A percentile compares a stretch with the other conserved stretches of the same genome.
Evolutionary conservation across 1,140 invertebrate genomes (phyloP).

Genomic region (Nomia melanderi): DNA sequence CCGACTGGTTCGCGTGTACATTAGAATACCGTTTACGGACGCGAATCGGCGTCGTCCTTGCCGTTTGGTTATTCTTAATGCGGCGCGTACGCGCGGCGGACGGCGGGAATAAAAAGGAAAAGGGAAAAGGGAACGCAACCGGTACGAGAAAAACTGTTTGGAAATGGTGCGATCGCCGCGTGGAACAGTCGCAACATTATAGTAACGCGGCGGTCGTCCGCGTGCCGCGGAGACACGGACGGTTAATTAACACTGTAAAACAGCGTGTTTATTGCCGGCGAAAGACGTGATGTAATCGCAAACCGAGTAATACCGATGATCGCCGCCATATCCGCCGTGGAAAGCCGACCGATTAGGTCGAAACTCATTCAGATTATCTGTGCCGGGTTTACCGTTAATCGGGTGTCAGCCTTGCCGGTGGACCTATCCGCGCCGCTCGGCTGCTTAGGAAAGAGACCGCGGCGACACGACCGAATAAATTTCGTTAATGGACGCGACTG

Average conservation of each 20-base stretch:
- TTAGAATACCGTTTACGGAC: constrained; percentile 15
- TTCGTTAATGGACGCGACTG: no score
- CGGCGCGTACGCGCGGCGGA: not conserved
- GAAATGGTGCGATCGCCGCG: constrained; percentile 5
- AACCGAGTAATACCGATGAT: not conserved
- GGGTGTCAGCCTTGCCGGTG: no score
- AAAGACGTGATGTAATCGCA: constrained; percentile 22
- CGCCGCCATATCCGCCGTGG: not conserved
- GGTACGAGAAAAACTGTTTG: not conserved
- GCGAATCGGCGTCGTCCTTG: not conserved
- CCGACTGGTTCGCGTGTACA: constrained; percentile 17
- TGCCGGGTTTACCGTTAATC: constrained; percentile 36
- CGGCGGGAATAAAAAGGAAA: not conserved
- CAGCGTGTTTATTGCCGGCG: constrained; percentile 5
- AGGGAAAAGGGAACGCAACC: not conserved
- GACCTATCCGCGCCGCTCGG: no score
- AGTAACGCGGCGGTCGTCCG: not conserved
- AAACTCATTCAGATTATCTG: constrained; percentile 20
- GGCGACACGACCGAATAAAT: no score
- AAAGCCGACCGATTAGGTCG: constrained; percentile 30
- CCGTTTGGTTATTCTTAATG: not conserved
- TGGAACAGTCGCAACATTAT: constrained; percentile 4
- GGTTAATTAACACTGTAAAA: constrained; percentile 38
- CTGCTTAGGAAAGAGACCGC: no score
- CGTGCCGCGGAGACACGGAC: not conserved